These are phyloP conservation scores for Thymelicus lineola DNA, from an alignment of 2,888 invertebrate genomes.

Conservation along the genomic window DNA sequence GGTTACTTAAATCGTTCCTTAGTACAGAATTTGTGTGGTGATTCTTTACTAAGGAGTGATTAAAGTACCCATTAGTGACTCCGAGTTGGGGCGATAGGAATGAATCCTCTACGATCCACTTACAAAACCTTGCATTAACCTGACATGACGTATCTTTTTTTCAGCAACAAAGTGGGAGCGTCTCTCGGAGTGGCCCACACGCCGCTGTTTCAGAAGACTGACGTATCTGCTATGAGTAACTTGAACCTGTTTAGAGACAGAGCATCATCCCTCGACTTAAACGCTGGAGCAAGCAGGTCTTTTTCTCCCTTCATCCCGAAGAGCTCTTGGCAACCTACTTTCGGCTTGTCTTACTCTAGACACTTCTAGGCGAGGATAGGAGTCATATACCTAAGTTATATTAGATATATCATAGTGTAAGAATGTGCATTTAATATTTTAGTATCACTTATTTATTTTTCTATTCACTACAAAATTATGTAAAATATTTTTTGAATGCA, in stretches of 20 bases:
- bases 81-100: too few relatives aligned
- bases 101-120: not conserved
- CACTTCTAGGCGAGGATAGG: constrained; percentile 38
- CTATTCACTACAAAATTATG: too few relatives aligned
- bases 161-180: constrained; percentile 54
- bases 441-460: not conserved
- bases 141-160: constrained; percentile 18
- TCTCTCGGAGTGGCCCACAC: constrained; percentile 52
- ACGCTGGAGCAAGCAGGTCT: constrained; percentile 49
- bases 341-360: constrained; percentile 44
- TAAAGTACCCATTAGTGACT: too few relatives aligned
- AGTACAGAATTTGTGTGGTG: too few relatives aligned
- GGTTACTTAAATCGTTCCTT: too few relatives aligned
- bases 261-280: constrained; percentile 53
- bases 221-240: constrained; percentile 45
- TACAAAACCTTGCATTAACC: too few relatives aligned
- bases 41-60: too few relatives aligned
- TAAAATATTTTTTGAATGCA: too few relatives aligned
- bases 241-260: constrained; percentile 53
- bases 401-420: not conserved
- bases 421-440: not conserved
- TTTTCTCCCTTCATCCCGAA: constrained; percentile 51
- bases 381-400: constrained; percentile 1
- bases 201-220: constrained; percentile 50
- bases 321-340: constrained; percentile 50